phyloP scores from a whole-genome alignment of 2,113 vertebrate species.

The Eonycteris spelaea region DNA sequence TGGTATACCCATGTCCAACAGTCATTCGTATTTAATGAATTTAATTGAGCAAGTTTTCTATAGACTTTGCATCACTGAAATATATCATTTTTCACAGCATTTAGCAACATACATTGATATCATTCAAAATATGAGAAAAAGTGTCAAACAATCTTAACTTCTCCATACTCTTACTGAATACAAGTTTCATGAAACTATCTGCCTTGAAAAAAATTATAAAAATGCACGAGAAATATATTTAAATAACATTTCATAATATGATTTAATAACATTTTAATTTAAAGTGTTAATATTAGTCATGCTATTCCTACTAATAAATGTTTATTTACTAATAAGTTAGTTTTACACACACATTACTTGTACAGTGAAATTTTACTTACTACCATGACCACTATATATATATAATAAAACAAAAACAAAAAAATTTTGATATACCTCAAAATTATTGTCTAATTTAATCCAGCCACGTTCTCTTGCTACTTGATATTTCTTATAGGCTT shows the following conservation, averaged over 20 bases:
- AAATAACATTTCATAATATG: background rate
- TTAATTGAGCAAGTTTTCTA: background rate
- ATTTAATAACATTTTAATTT: background rate
- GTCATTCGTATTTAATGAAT: background rate
- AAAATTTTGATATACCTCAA: constrained; percentile 85
- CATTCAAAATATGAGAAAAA: background rate
- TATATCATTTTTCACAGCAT: background rate
- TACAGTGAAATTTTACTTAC: background rate
- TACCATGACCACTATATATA: background rate
- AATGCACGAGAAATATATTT: background rate
- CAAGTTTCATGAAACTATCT: background rate
- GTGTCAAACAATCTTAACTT: background rate
- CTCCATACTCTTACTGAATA: background rate
- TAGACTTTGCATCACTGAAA: background rate
- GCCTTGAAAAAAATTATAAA: background rate
- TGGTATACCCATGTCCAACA: background rate
- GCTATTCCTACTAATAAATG: background rate
- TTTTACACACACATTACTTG: background rate
- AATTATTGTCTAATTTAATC: constrained; percentile 88
- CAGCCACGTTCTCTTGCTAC: constrained; percentile 79
- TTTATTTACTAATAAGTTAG: background rate
- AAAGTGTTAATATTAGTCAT: background rate
- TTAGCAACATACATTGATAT: background rate
- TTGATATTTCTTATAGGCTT: constrained; percentile 87
- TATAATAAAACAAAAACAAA: background rate